Conservation (phyloP, 2,888 invertebrate species). For the Epirrita christyi region DNA sequence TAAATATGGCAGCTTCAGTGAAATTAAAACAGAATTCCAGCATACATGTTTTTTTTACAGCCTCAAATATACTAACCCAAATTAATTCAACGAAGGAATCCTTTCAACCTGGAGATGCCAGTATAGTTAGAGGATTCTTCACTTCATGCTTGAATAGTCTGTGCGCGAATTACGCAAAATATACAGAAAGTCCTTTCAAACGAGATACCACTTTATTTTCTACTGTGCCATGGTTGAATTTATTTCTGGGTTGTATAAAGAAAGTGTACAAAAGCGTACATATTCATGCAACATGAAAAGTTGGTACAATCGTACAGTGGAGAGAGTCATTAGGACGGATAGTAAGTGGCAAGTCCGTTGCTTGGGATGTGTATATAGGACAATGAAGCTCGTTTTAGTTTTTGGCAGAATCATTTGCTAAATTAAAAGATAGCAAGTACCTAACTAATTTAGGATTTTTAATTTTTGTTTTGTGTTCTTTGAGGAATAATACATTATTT, state of each 20-base stretch:
- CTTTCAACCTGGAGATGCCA: constrained; percentile 46
- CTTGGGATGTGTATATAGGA: constrained; percentile 10
- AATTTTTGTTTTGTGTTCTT: too few species aligned
- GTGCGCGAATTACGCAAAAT: constrained; percentile 63
- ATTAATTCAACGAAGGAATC: constrained; percentile 46
- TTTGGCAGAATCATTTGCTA: neutral
- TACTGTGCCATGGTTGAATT: constrained; percentile 3
- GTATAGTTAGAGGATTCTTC: constrained; percentile 56
- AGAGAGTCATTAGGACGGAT: constrained; percentile 33
- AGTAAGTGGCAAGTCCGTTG: constrained; percentile 36
- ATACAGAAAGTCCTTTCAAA: constrained; percentile 43
- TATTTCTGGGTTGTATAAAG: constrained; percentile 6
- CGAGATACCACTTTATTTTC: neutral
- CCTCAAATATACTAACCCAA: constrained; percentile 43
- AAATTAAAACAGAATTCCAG: constrained; percentile 10
- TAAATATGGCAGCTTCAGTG: neutral
- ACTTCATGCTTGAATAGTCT: constrained; percentile 58
- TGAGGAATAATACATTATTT: too few species aligned
- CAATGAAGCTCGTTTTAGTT: constrained; percentile 10
- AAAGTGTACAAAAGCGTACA: constrained; percentile 21
- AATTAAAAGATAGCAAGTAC: neutral
- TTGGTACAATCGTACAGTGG: constrained; percentile 36
- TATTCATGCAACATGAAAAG: constrained; percentile 36
- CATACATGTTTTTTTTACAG: constrained; percentile 1
- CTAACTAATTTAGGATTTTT: too few species aligned